Percentiles rank a stretch among this genome's conserved stretches.
These are phyloP conservation scores for Oryzias woworae DNA, from an alignment of 2,113 vertebrate species.

Conservation along the genomic window DNA sequence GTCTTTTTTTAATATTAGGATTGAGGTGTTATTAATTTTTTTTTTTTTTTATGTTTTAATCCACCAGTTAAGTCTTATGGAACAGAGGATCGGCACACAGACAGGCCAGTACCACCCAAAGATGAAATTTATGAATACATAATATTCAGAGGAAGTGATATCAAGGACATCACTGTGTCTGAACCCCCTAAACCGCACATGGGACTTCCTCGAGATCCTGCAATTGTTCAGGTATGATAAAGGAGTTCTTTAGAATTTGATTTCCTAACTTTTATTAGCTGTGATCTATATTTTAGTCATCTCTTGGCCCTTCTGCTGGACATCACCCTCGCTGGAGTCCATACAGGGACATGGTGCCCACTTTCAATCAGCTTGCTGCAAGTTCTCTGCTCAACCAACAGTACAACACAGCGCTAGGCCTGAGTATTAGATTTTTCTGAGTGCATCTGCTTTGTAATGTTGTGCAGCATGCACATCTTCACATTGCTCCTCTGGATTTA, in stretches of 20 bases:
- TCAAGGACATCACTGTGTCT: slow-evolving; percentile 97
- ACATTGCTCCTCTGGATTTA: not conserved
- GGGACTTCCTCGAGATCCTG: slow-evolving; percentile 92
- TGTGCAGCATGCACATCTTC: not conserved
- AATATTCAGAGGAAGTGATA: slow-evolving; percentile 97
- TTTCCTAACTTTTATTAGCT: not conserved
- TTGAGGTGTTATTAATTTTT: not conserved
- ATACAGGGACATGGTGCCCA: slow-evolving; percentile 86
- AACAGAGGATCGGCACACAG: slow-evolving; percentile 92
- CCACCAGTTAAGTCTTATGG: slow-evolving; percentile 90
- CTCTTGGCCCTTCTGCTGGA: slow-evolving; percentile 82
- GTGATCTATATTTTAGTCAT: slow-evolving; percentile 79
- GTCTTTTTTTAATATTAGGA: too few relatives aligned
- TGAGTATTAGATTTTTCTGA: slow-evolving; percentile 73
- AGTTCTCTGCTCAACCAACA: slow-evolving; percentile 93
- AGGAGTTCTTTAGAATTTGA: not conserved
- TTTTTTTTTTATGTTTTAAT: not conserved
- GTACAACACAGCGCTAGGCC: slow-evolving; percentile 87
- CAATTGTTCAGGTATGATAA: slow-evolving; percentile 89
- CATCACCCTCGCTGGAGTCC: slow-evolving; percentile 93
- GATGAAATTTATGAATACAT: slow-evolving; percentile 97
- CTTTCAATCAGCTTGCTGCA: slow-evolving; percentile 91
- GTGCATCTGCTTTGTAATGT: not conserved
- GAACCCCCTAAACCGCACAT: slow-evolving; percentile 92
- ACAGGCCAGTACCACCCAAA: slow-evolving; percentile 89